These are phyloP conservation scores for Hedya salicella DNA, from an alignment of 2,888 invertebrate genomes.

Conservation along the genomic window DNA sequence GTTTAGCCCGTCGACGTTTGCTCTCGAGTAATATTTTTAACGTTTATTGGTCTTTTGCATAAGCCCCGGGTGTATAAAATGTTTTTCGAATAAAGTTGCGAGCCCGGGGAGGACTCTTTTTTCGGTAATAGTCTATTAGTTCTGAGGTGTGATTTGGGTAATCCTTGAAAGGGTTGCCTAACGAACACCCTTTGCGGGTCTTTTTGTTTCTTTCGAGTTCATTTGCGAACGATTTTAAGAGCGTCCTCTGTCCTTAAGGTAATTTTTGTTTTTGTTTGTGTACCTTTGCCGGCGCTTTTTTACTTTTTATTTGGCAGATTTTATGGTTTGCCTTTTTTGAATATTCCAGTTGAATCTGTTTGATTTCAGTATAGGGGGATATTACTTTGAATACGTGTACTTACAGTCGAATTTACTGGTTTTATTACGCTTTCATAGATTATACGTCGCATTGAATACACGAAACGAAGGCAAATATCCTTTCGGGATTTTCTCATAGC, in stretches of 20 bases:
- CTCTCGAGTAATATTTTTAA: slow-evolving; percentile 73
- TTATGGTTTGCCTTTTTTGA: background rate
- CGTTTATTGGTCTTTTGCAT: slow-evolving; percentile 77
- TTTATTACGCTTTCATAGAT: background rate
- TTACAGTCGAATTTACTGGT: background rate
- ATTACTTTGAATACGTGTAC: background rate
- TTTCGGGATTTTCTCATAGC: background rate
- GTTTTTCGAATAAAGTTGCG: slow-evolving; percentile 61
- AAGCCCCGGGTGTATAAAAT: slow-evolving; percentile 67
- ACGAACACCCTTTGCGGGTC: slow-evolving; percentile 33
- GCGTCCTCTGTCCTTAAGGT: slow-evolving; percentile 10
- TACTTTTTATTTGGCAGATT: background rate
- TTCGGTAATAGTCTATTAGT: slow-evolving; percentile 42
- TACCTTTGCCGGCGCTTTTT: background rate
- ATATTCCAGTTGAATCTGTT: background rate
- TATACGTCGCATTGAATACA: background rate
- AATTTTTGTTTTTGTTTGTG: slow-evolving; percentile 16
- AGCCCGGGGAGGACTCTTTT: slow-evolving; percentile 45
- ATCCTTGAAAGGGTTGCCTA: slow-evolving; percentile 42
- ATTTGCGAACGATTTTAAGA: slow-evolving; percentile 33
- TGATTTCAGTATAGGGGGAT: background rate
- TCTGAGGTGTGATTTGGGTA: slow-evolving; percentile 43
- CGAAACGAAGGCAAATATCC: background rate
- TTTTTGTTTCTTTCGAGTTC: slow-evolving; percentile 34
- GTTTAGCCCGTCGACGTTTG: slow-evolving; percentile 66